Conservation (phyloP, 1,140 invertebrate species). For the Trichonephila clavipes region DNA sequence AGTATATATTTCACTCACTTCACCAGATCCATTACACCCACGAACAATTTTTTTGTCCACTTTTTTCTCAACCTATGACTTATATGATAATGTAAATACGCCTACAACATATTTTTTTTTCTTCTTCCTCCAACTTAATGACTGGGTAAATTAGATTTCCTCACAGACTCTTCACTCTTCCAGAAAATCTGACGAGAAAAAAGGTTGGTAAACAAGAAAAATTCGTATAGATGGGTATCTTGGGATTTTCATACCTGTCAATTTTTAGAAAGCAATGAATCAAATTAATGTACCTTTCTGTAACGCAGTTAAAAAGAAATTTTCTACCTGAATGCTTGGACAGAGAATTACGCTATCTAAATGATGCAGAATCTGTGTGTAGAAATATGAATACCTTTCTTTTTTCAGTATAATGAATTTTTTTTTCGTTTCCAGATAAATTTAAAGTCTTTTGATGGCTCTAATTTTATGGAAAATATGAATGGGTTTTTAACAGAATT, state of each 20-base stretch:
- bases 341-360: not conserved
- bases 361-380: not conserved
- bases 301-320: not conserved
- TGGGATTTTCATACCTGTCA: slow-evolving; percentile 18
- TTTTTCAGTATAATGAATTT: no score
- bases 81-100: not conserved
- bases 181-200: not conserved
- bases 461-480: not conserved
- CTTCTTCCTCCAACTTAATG: not conserved
- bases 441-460: not conserved
- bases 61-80: no score
- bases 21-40: no score
- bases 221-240: not conserved
- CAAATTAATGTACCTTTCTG: not conserved
- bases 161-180: not conserved
- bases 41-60: no score
- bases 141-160: slow-evolving; percentile 11
- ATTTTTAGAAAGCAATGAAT: not conserved
- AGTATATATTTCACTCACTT: no score
- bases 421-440: not conserved
- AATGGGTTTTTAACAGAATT: not conserved
- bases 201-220: not conserved
- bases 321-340: not conserved
- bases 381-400: not conserved
- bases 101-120: not conserved